phyloP scores from a whole-genome alignment of 1,140 invertebrate species.

The Neomicropteryx cornuta region DNA sequence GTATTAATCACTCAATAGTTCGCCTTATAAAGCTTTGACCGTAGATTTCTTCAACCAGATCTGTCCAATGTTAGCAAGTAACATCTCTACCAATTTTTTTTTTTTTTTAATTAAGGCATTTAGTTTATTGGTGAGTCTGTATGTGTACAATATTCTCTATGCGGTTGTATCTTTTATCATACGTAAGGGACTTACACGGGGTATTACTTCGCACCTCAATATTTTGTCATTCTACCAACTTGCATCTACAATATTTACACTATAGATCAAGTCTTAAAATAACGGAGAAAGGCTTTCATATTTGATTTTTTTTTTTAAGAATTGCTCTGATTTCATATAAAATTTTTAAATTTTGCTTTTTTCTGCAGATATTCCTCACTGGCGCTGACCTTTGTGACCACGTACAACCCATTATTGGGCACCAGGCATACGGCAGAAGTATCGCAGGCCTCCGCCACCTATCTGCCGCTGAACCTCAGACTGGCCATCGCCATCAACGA shows the following conservation, averaged over 20 bases:
- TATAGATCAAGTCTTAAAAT: not conserved
- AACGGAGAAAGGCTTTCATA: no score
- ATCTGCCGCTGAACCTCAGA: slow-evolving; percentile 13
- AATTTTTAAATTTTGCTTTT: no score
- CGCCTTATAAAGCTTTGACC: not conserved
- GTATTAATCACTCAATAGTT: slow-evolving; percentile 1
- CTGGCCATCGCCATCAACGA: slow-evolving; percentile 5
- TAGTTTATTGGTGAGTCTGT: no score
- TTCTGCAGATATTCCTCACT: slow-evolving; percentile 11
- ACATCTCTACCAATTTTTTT: not conserved
- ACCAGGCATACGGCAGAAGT: slow-evolving; percentile 11
- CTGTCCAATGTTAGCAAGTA: not conserved
- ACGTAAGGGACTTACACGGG: no score
- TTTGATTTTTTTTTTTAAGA: no score
- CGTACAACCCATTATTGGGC: slow-evolving; percentile 13
- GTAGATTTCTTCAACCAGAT: not conserved
- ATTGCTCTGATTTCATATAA: no score
- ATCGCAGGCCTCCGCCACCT: slow-evolving; percentile 12
- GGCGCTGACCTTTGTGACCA: slow-evolving; percentile 9
- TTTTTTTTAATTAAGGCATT: slow-evolving; percentile 1
- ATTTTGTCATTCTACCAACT: no score
- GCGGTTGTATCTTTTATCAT: no score
- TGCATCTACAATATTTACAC: not conserved
- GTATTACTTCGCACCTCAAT: no score
- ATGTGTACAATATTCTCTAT: no score